Evolutionary conservation across 2,888 invertebrate genomes (phyloP).

Genomic region (Platerodrilus igneus): DNA sequence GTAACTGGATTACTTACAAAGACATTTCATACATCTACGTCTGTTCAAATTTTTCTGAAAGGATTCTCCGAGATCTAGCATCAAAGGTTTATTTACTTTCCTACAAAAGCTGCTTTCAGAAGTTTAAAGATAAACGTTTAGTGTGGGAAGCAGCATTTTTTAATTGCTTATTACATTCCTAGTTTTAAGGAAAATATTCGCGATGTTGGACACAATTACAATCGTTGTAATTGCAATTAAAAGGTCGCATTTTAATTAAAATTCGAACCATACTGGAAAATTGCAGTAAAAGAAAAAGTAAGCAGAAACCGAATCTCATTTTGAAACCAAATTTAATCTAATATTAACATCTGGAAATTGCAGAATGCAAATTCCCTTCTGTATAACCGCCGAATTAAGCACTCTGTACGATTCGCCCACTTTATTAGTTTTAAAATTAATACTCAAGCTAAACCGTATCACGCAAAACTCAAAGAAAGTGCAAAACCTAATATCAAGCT

Average conservation of each 20-base stretch:
- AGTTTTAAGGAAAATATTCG: too few species aligned
- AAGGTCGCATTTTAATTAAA: slow-evolving; percentile 30
- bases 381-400: slow-evolving; percentile 24
- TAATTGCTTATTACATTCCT: too few species aligned
- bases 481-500: too few species aligned
- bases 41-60: neutral
- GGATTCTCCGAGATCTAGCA: neutral
- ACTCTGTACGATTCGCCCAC: slow-evolving; percentile 21
- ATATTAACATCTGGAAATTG: slow-evolving; percentile 33
- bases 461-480: too few species aligned
- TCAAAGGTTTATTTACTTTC: too few species aligned
- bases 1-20: too few species aligned
- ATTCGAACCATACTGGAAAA: slow-evolving; percentile 29
- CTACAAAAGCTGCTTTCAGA: too few species aligned
- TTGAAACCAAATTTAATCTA: slow-evolving; percentile 33
- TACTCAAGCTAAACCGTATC: too few species aligned
- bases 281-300: slow-evolving; percentile 27
- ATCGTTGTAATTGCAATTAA: slow-evolving; percentile 26
- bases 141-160: slow-evolving; percentile 21
- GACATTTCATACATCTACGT: too few species aligned
- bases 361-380: slow-evolving; percentile 30
- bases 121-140: slow-evolving; percentile 9
- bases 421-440: slow-evolving; percentile 24
- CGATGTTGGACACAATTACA: slow-evolving; percentile 19
- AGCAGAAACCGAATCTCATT: slow-evolving; percentile 31